phyloP scores from a whole-genome alignment of 2,797 vertebrate genomes.

The Ctenopoma kingsleyae region DNA sequence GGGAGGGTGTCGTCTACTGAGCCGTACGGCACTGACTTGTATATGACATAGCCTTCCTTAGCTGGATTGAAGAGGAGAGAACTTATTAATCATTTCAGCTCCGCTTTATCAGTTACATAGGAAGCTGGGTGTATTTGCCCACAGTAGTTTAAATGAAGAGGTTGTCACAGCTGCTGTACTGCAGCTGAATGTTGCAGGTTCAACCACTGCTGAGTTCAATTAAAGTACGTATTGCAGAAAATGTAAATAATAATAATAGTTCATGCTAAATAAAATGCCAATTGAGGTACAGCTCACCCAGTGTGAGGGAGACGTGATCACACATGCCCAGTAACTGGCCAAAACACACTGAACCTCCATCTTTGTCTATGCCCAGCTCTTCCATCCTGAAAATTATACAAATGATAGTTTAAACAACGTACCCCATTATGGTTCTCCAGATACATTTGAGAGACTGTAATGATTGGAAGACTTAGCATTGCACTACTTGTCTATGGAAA shows the following conservation, averaged over 20 bases:
- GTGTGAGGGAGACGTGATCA: conserved; percentile 92
- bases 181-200: neutral
- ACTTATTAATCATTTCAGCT: neutral
- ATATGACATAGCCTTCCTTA: conserved; percentile 84
- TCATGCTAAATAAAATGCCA: neutral
- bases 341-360: conserved; percentile 86
- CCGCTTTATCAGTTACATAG: too few species aligned
- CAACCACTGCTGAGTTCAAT: too few species aligned
- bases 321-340: conserved; percentile 95
- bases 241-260: neutral
- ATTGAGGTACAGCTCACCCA: conserved; percentile 81
- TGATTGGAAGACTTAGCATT: too few species aligned
- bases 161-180: neutral
- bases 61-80: conserved; percentile 57
- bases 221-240: conserved; percentile 8
- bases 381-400: conserved; percentile 76
- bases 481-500: too few species aligned
- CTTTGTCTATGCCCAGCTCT: conserved; percentile 78
- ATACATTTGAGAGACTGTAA: too few species aligned
- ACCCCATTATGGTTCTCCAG: neutral
- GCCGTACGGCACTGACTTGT: conserved; percentile 93
- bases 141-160: neutral
- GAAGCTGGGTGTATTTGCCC: neutral
- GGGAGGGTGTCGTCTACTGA: conserved; percentile 91
- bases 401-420: neutral